Evolutionary conservation across 2,113 vertebrate species (phyloP).

Genomic region (Neotragus moschatus): DNA sequence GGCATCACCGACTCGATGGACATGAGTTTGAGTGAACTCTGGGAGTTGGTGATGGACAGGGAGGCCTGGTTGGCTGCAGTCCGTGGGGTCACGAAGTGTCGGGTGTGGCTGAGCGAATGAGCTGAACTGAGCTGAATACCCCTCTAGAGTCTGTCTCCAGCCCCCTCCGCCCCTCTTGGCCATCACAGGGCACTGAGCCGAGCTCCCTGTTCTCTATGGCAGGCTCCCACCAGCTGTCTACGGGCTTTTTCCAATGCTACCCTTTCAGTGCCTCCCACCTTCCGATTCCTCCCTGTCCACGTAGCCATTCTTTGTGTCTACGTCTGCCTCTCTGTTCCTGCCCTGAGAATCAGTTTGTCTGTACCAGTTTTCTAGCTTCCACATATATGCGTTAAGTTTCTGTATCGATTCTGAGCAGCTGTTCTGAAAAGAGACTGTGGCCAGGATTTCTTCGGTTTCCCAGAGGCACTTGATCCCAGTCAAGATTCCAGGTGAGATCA

Average conservation of each 20-base stretch:
- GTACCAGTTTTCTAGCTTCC: background rate
- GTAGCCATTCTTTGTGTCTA: background rate
- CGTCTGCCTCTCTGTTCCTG: background rate
- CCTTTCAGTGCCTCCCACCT: background rate
- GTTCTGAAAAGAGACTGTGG: background rate
- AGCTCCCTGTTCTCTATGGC: fast-evolving
- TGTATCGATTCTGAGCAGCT: background rate
- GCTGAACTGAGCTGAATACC: background rate
- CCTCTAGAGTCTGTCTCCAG: background rate
- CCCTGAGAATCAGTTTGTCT: fast-evolving
- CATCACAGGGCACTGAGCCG: background rate
- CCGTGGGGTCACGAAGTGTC: fast-evolving
- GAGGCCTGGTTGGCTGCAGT: background rate
- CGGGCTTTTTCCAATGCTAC: background rate
- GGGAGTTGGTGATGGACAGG: background rate
- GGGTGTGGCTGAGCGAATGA: background rate
- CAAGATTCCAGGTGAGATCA: background rate
- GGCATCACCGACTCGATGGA: background rate
- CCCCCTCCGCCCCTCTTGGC: background rate
- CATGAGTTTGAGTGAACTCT: background rate
- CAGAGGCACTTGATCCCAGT: background rate
- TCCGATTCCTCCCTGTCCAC: background rate
- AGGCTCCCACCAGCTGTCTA: too few species aligned
- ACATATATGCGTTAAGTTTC: background rate
- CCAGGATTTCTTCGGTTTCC: background rate